These are phyloP conservation scores for Trichogramma pretiosum DNA, from an alignment of 1,140 invertebrate species.

Conservation along the genomic window DNA sequence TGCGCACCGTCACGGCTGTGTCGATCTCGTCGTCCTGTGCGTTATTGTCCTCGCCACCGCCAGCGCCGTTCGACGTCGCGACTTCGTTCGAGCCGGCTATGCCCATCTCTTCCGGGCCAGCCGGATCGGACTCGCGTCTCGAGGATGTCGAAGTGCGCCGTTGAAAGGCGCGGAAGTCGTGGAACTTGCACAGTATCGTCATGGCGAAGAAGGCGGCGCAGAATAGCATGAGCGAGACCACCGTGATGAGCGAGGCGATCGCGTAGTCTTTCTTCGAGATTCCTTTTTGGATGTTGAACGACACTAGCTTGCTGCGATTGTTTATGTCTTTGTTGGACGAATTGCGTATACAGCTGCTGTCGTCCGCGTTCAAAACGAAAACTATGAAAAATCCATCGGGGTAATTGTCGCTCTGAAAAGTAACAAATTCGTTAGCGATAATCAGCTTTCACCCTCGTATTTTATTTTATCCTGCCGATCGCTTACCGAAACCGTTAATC, in stretches of 20 bases:
- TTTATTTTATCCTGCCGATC: too few species aligned
- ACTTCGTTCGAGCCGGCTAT: too few species aligned
- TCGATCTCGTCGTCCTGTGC: constrained; percentile 57
- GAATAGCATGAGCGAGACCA: constrained; percentile 49
- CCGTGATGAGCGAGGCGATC: constrained; percentile 49
- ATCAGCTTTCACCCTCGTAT: too few species aligned
- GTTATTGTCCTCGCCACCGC: constrained; percentile 32
- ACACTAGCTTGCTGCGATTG: constrained; percentile 51
- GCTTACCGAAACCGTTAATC: constrained; percentile 51
- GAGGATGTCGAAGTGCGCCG: constrained; percentile 14
- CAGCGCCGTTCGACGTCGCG: too few species aligned
- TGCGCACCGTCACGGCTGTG: constrained; percentile 55
- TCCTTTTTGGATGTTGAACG: constrained; percentile 47
- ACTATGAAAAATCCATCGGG: constrained; percentile 72
- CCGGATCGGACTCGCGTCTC: too few species aligned
- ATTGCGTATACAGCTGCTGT: constrained; percentile 56
- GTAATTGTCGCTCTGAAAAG: constrained; percentile 35
- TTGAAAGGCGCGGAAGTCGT: constrained; percentile 37
- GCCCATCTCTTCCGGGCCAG: too few species aligned
- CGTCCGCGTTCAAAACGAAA: constrained; percentile 68
- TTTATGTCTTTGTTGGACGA: constrained; percentile 17
- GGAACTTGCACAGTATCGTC: constrained; percentile 44
- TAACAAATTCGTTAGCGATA: too few species aligned
- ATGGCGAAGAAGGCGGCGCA: constrained; percentile 49
- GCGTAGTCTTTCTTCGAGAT: constrained; percentile 55